Conservation (phyloP, 2,797 vertebrate species). For the Anguilla marmorata region DNA sequence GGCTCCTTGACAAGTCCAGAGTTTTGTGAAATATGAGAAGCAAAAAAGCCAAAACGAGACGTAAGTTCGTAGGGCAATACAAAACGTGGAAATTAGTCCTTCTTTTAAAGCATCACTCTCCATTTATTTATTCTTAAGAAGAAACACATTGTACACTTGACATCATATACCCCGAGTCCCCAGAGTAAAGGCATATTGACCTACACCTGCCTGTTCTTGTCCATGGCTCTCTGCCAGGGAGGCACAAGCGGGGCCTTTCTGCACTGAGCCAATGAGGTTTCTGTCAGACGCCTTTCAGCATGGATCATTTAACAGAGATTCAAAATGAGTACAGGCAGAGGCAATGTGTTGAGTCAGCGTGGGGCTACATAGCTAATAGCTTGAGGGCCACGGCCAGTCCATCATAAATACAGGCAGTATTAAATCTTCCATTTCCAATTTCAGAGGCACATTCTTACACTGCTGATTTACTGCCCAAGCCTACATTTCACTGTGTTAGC, state of each 20-base stretch:
- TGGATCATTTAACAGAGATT: slow-evolving; percentile 8
- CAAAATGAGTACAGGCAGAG: slow-evolving; percentile 14
- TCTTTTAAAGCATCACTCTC: neutral
- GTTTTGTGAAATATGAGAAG: neutral
- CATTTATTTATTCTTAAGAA: neutral
- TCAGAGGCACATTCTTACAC: neutral
- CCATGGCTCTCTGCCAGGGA: neutral
- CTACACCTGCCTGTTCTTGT: slow-evolving; percentile 8
- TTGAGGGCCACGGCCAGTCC: neutral
- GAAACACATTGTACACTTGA: neutral
- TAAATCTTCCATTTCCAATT: neutral
- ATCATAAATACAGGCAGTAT: neutral
- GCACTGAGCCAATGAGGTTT: neutral
- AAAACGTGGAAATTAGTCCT: neutral
- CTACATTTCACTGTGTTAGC: neutral
- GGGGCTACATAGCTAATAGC: neutral
- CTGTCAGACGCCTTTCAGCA: slow-evolving; percentile 23
- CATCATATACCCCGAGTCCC: neutral
- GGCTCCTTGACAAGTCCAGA: neutral
- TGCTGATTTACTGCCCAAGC: neutral
- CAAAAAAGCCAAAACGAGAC: neutral
- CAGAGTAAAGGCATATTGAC: neutral
- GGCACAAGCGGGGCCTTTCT: neutral
- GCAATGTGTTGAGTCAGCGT: slow-evolving; percentile 24
- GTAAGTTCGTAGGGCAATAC: neutral